These are phyloP conservation scores for Rhynchomys soricoides DNA, from an alignment of 2,113 vertebrate genomes.

Conservation along the genomic window DNA sequence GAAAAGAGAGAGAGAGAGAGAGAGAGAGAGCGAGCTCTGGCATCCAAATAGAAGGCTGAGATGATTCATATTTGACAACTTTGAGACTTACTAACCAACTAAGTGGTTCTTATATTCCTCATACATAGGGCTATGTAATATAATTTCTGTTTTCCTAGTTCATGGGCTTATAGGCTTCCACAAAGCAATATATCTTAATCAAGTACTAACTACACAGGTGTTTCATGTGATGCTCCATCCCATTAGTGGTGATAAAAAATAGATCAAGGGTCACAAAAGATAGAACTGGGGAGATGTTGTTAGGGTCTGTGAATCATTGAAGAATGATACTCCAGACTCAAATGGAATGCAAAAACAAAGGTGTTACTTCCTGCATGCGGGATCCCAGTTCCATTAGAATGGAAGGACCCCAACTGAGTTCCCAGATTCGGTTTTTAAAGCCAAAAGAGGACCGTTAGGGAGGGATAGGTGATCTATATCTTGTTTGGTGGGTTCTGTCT, in stretches of 20 bases:
- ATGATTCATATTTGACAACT: neutral
- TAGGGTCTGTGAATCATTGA: no score
- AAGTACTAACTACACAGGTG: conserved; percentile 1
- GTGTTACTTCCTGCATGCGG: no score
- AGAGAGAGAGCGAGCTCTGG: neutral
- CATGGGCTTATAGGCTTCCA: neutral
- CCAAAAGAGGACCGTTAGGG: no score
- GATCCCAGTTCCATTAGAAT: no score
- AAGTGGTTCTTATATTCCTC: neutral
- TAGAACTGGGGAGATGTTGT: neutral
- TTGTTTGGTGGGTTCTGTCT: no score
- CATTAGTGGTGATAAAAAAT: conserved; percentile 51
- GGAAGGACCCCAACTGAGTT: no score
- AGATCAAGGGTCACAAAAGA: conserved; percentile 29
- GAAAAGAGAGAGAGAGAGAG: no score
- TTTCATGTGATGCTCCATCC: neutral
- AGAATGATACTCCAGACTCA: no score
- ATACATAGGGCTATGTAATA: neutral
- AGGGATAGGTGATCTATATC: no score
- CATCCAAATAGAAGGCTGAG: conserved; percentile 42
- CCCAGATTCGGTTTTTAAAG: no score
- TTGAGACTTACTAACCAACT: conserved; percentile 28
- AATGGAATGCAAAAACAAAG: no score
- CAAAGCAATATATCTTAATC: conserved; percentile 22
- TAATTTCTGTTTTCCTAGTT: neutral